Base-by-base conservation (phyloP, 2,888 invertebrate genomes). In the Antheraea yamamai region DNA sequence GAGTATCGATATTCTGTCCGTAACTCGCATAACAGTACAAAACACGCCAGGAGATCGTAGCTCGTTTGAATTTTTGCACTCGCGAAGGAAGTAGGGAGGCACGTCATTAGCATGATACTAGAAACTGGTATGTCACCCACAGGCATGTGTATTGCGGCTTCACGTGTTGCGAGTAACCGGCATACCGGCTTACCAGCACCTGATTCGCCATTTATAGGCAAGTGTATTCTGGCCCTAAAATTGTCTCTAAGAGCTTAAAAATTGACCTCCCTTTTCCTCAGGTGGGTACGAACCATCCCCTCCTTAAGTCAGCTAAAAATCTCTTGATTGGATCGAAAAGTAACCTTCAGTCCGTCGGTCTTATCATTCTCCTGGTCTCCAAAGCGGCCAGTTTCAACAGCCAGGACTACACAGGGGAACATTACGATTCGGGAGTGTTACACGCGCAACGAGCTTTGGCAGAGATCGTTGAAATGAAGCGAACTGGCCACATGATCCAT, bases 391-490 rank as follows among this genome's bases (percentile, higher is more conserved):
- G 93, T 16, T 88, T 92, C 80, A 84, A 88, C 68, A 52, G 83
- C 0, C 47, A 75, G 4, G 83, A 88, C 10, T 89, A 84, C 75
- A 85, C 82, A 2, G 79, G 82, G 20, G 91, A 92, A n/a, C 88
- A 88, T 2, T 89, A 91, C 52, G 89, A 90, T 47, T 92, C 91
- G 0, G 92, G 90, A 4, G 88, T 95, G 0, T 82, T 95, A 75
- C 93, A 95, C 85, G 85, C 95, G 18, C 95, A 95, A 84, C 87
- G 95, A 79, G 95, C 92, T 1, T 80, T 95, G 73, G 93, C 95
- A 0, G 95, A 95, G 81, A 93, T 95, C 1, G 94, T 95, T 66
- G 95, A 95, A 84, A 95, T 95, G 95, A 94, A 94, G 81, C 83
- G 94, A 23, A 95, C 93, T 0, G 94, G 93, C 0, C 95, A 95